These are phyloP conservation scores for Sarcophaga peregrina DNA, from an alignment of 1,140 invertebrate species.

Conservation along the genomic window DNA sequence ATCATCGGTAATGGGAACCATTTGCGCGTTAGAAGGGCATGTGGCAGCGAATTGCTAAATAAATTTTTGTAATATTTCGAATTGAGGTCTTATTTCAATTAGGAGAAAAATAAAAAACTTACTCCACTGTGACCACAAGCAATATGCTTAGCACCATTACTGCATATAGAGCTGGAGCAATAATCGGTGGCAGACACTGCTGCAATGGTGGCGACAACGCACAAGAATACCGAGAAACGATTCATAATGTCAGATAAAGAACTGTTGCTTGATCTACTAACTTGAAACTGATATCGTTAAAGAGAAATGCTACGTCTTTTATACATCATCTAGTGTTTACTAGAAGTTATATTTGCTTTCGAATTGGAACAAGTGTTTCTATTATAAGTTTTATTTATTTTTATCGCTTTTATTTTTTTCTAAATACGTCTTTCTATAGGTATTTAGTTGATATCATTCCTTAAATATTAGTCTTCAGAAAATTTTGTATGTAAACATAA, in stretches of 20 bases:
- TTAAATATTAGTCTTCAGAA: too few species aligned
- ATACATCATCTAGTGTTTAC: not conserved
- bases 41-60: not conserved
- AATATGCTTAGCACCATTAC: slow-evolving; percentile 28
- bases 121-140: slow-evolving; percentile 28
- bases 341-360: not conserved
- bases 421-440: not conserved
- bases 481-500: too few species aligned
- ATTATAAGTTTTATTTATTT: not conserved
- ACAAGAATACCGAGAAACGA: not conserved
- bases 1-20: slow-evolving; percentile 44
- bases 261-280: not conserved
- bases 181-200: slow-evolving; percentile 1
- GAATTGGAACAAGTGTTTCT: not conserved
- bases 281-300: not conserved
- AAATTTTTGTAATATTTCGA: not conserved
- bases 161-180: slow-evolving; percentile 21
- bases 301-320: not conserved
- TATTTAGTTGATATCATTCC: not conserved
- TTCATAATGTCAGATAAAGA: not conserved
- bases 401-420: not conserved
- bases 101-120: not conserved
- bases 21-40: slow-evolving; percentile 50
- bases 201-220: not conserved
- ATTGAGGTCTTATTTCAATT: not conserved